Conservation (phyloP, 2,888 invertebrate species). For the Drosophila cognata region DNA sequence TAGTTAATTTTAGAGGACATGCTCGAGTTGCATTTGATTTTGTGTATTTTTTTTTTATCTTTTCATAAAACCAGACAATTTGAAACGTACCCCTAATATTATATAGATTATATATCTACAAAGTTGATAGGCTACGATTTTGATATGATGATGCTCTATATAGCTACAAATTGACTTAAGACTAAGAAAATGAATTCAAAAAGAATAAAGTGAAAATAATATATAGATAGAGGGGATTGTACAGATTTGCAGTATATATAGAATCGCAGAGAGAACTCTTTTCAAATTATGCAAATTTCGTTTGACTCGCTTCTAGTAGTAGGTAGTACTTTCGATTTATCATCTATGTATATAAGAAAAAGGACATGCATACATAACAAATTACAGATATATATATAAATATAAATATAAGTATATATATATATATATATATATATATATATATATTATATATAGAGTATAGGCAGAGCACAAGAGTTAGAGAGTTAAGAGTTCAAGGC, state of each 20-base stretch:
- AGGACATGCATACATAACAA: constrained; percentile 73
- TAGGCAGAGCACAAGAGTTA: constrained; percentile 47
- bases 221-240: constrained; percentile 19
- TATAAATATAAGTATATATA: constrained; percentile 48
- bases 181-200: constrained; percentile 28
- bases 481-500: constrained; percentile 36
- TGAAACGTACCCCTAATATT: constrained; percentile 56
- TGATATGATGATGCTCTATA: constrained; percentile 18
- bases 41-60: background rate
- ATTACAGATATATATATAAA: constrained; percentile 56
- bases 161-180: constrained; percentile 40
- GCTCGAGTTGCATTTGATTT: constrained; percentile 82
- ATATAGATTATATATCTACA: constrained; percentile 41
- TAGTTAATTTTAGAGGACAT: constrained; percentile 67
- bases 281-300: constrained; percentile 66
- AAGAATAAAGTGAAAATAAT: constrained; percentile 25
- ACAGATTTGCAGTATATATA: constrained; percentile 43
- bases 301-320: constrained; percentile 31
- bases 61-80: constrained; percentile 85
- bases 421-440: constrained; percentile 53
- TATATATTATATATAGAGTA: constrained; percentile 37
- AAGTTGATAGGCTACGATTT: constrained; percentile 33
- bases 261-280: constrained; percentile 69
- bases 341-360: constrained; percentile 41
- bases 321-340: constrained; percentile 16